Base-by-base conservation (phyloP, 2,113 vertebrate species). In the Psilopsiagon aymara region DNA sequence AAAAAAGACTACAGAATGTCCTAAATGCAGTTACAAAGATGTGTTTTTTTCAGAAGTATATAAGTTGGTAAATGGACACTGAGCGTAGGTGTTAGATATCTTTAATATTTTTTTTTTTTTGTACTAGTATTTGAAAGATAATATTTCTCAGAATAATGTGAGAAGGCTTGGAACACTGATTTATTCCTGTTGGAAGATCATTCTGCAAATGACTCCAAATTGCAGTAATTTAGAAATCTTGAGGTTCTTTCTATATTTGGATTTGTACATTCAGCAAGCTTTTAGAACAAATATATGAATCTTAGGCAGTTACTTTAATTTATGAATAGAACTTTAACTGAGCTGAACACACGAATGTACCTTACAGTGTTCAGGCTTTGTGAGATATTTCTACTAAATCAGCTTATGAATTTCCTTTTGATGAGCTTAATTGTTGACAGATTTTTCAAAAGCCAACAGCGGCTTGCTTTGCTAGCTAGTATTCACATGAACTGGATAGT, bases 401-500 rank as follows among this genome's bases (percentile, higher is more conserved):
- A 15, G 86, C 92, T 92, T 97, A 89, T 80, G 83, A 96, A 94
- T 95, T 96, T 96, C 62, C 67, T 89, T 97, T 96, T 95, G 95
- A 96, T 96, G 95, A 96, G 84, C 88, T 92, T 96, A 96, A 94
- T 96, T 96, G 94, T 96, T 96, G 95, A 93, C 96, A 96, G 77
- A 96, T 80, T 96, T 97, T 95, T 96, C 86, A 96, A 96, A 96
- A 95, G 80, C 88, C 66, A 93, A 69, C 92, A 94, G 75, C 92
- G 66, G 69, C 74, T 92, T 95, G 73, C 86, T 93, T 93, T 94
- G 31, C 90, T 96, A 89, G 92, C 88, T 92, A 46, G 92, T 84
- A 57, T 96, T 96, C 92, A 87, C 62, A 89, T 84, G 93, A 91
- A 94, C 93, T 84, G 83, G 83, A n/a, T 91, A 93, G 95, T 82